These are phyloP conservation scores for Hermetia illucens DNA, from an alignment of 1,140 invertebrate species.

Conservation along the genomic window DNA sequence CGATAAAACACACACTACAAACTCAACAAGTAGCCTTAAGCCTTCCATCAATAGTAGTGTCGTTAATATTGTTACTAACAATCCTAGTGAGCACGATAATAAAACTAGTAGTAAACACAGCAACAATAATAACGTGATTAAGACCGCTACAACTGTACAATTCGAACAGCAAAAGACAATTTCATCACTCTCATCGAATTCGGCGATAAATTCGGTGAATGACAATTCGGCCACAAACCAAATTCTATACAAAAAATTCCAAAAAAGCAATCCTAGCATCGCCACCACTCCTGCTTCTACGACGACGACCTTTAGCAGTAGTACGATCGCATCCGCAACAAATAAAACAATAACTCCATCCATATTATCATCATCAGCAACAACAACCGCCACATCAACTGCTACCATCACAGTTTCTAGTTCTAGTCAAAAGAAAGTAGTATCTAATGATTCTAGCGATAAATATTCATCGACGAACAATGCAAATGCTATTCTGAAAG, in stretches of 20 bases:
- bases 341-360: too few species aligned
- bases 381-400: neutral
- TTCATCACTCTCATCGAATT: neutral
- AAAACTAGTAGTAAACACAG: too few species aligned
- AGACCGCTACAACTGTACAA: neutral
- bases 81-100: neutral
- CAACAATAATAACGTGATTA: constrained; percentile 1
- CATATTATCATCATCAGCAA: constrained; percentile 6
- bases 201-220: neutral
- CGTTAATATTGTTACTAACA: neutral
- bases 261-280: neutral
- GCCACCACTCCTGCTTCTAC: neutral
- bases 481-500: too few species aligned
- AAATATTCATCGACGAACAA: neutral
- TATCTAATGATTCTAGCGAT: neutral
- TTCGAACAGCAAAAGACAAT: neutral
- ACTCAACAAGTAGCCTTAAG: too few species aligned
- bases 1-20: neutral
- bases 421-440: neutral
- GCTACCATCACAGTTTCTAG: neutral
- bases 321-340: too few species aligned
- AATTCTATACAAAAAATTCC: neutral
- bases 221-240: neutral
- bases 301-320: too few species aligned
- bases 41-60: too few species aligned